A percentile compares a stretch with the other conserved stretches of the same genome.
These are phyloP conservation scores for Adelosebastes latens DNA, from an alignment of 2,797 vertebrate species.

Conservation along the genomic window DNA sequence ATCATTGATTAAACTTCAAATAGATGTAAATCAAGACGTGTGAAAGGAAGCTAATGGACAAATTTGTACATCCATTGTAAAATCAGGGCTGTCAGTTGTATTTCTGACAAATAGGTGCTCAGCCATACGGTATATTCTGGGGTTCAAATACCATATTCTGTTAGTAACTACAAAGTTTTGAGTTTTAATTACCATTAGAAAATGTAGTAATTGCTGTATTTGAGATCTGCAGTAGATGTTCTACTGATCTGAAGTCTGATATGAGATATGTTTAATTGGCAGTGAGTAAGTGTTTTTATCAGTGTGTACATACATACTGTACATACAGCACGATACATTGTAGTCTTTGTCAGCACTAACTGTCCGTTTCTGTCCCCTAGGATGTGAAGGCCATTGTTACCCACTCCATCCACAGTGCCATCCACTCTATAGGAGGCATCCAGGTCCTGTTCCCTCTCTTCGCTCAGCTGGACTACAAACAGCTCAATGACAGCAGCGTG, in stretches of 20 bases:
- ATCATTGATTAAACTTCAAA: background rate
- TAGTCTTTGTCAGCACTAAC: constrained; percentile 19
- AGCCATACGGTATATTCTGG: background rate
- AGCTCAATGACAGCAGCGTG: constrained; percentile 93
- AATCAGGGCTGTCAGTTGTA: background rate
- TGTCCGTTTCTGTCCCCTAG: constrained; percentile 68
- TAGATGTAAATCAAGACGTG: background rate
- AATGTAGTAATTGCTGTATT: background rate
- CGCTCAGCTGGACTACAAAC: constrained; percentile 94
- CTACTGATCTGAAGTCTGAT: background rate
- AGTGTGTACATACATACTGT: background rate
- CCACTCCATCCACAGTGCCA: constrained; percentile 97
- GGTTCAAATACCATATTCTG: background rate
- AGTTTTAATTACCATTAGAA: background rate
- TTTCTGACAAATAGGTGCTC: background rate
- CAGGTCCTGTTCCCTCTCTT: constrained; percentile 97
- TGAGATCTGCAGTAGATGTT: background rate
- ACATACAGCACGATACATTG: background rate
- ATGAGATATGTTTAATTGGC: background rate
- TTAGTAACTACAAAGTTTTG: background rate
- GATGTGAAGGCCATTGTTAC: constrained; percentile 98
- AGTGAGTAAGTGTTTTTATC: background rate
- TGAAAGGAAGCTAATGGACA: background rate
- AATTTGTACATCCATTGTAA: background rate
- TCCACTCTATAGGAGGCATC: constrained; percentile 97